A percentile compares a stretch with the other conserved stretches of the same genome.
These are phyloP conservation scores for Drosophila busckii DNA, from an alignment of 1,140 invertebrate species.

Conservation along the genomic window DNA sequence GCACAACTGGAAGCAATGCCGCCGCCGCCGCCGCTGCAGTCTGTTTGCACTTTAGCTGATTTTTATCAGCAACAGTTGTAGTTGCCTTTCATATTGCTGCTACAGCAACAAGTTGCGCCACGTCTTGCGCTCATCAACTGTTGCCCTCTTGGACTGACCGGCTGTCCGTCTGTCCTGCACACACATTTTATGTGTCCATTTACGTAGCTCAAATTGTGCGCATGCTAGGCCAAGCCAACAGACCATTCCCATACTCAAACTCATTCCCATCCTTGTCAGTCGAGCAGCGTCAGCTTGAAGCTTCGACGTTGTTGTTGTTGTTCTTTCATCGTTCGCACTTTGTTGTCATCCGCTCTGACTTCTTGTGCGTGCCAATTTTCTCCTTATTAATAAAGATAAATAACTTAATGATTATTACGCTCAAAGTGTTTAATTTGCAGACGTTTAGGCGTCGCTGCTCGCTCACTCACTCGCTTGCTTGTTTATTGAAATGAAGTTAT, in stretches of 20 bases:
- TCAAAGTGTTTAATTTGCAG: conserved; percentile 72
- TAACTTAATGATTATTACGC: conserved; percentile 74
- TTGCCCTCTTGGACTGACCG: neutral
- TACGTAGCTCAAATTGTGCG: conserved; percentile 66
- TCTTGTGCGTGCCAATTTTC: conserved; percentile 75
- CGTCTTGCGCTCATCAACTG: conserved; percentile 32
- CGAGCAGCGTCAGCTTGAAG: conserved; percentile 3
- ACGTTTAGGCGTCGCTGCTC: conserved; percentile 37
- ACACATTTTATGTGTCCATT: conserved; percentile 75
- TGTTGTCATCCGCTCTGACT: conserved; percentile 45
- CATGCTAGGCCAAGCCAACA: conserved; percentile 49
- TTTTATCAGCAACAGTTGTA: conserved; percentile 45
- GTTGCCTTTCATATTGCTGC: conserved; percentile 33
- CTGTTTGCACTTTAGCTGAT: conserved; percentile 49
- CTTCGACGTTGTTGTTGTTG: conserved; percentile 20
- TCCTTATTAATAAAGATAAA: conserved; percentile 77
- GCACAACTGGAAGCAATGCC: conserved; percentile 12
- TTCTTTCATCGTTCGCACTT: conserved; percentile 27
- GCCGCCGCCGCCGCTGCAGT: conserved; percentile 1
- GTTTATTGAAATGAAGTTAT: conserved; percentile 41
- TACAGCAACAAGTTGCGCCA: conserved; percentile 21
- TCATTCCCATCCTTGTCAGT: neutral
- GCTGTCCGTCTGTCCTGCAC: neutral
- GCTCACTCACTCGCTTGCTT: neutral
- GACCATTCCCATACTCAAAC: conserved; percentile 12